Base-by-base conservation (phyloP, 2,113 vertebrate genomes). In the Pagrus major region DNA sequence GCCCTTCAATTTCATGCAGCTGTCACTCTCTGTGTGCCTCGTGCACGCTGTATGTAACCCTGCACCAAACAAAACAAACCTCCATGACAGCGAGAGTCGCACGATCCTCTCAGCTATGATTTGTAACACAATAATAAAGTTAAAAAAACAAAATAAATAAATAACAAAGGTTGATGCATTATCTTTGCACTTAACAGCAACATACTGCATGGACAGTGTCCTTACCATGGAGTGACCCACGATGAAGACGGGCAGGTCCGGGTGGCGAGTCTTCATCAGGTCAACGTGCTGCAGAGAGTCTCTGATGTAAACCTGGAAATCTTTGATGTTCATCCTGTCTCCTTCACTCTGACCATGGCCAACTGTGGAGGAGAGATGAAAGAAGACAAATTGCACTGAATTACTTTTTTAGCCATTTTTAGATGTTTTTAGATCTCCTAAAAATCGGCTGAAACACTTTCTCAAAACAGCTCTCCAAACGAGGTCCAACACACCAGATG, bases 181-280 rank as follows among this genome's bases (percentile, higher is more conserved):
- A 2, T 2, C 49, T 68, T 27, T 41, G 15, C 25, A 9, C 52
- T 15, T 1, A 33, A 33, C 0, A 8, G 8, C 11, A 42, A 52
- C 66, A 21, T 6, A 41, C 25, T 0, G 33, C 14, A 10, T 49
- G 21, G 21, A 23, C 39, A 35, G 23, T 16, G 12, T 74, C 88
- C 91, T n/a, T 94, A 99, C 98, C 98, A 99, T 99, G 68, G 98
- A 99, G 88, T 99, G 98, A 52, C 97, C 98, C 58, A 98, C 84
- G 25, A 99, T 94, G 92, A 98, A 97, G 89, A 98, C 0, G 0
- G 98, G 97, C n/a, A 99, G 89, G 25, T 85, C 89, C 0, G 98
- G 96, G 63, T 98, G 81, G 44, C 94, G 94, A 56, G 94, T 95
- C 88, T 95, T 97, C 92, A 99, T 86, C 46, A 95, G 52, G 76